phyloP scores from a whole-genome alignment of 2,888 invertebrate genomes.

The Lutraria lutraria region DNA sequence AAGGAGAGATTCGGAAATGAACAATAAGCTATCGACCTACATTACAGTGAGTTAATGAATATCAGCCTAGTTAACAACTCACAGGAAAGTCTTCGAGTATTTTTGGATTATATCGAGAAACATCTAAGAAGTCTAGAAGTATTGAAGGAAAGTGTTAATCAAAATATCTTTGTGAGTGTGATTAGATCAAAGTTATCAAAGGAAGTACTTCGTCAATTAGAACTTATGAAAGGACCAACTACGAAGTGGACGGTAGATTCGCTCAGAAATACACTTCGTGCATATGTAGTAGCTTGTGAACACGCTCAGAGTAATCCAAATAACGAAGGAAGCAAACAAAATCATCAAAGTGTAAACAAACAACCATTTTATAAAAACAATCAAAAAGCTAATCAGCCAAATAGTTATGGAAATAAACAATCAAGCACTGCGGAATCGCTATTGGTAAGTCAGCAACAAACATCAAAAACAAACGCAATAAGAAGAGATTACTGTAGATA shows the following conservation, averaged over 20 bases:
- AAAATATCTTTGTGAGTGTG: not conserved
- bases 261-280: constrained; percentile 18
- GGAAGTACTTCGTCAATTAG: not conserved
- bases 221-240: constrained; percentile 6
- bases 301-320: no score
- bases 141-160: not conserved
- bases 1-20: not conserved
- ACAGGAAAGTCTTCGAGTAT: not conserved
- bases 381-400: not conserved
- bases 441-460: not conserved
- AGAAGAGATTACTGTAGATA: constrained; percentile 30
- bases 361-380: not conserved
- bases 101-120: not conserved
- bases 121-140: not conserved
- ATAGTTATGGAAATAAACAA: not conserved
- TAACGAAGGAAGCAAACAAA: not conserved
- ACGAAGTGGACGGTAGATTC: not conserved
- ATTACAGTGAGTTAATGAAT: not conserved
- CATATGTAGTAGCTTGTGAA: not conserved
- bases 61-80: not conserved
- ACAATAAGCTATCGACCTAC: not conserved
- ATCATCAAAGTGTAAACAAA: not conserved
- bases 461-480: not conserved
- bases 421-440: not conserved
- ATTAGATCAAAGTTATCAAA: no score